A percentile compares a stretch with the other conserved stretches of the same genome.
Conservation (phyloP, 1,140 invertebrate species). For the Drosophila pallidifrons region DNA sequence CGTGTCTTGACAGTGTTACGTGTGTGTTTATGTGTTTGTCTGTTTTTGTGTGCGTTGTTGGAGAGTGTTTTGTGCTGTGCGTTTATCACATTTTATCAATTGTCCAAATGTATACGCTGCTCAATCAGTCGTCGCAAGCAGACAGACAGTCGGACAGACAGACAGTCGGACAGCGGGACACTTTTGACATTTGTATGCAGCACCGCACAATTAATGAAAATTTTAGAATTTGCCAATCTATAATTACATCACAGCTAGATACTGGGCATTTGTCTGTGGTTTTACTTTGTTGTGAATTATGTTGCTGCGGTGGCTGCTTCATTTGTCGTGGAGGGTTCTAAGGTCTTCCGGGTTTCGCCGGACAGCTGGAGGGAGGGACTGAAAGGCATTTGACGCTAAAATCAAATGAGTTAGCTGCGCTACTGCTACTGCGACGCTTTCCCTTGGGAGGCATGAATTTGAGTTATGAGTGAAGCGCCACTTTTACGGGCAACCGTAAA, state of each 20-base stretch:
- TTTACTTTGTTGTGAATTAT: conserved; percentile 63
- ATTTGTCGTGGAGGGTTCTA: conserved; percentile 58
- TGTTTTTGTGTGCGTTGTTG: conserved; percentile 11
- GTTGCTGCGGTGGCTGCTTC: conserved; percentile 74
- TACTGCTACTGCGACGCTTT: conserved; percentile 23
- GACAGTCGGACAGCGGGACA: neutral
- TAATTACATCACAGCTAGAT: conserved; percentile 72
- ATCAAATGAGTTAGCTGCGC: conserved; percentile 73
- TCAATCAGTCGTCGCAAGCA: conserved; percentile 67
- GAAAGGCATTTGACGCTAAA: conserved; percentile 33
- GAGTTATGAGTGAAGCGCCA: conserved; percentile 78
- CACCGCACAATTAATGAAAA: conserved; percentile 81
- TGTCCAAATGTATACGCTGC: conserved; percentile 75
- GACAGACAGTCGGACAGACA: conserved; percentile 7
- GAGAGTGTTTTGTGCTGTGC: conserved; percentile 28
- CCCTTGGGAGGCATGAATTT: conserved; percentile 81
- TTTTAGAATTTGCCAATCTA: conserved; percentile 82
- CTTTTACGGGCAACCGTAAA: conserved; percentile 79
- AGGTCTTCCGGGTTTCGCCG: neutral
- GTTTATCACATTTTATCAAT: conserved; percentile 83
- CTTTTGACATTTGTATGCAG: conserved; percentile 52
- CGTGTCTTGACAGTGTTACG: conserved; percentile 15
- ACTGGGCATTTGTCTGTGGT: conserved; percentile 13
- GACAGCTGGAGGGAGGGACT: conserved; percentile 5
- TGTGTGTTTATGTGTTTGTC: neutral